Conservation (phyloP, 2,888 invertebrate genomes). For the Hyposoter didymator region DNA sequence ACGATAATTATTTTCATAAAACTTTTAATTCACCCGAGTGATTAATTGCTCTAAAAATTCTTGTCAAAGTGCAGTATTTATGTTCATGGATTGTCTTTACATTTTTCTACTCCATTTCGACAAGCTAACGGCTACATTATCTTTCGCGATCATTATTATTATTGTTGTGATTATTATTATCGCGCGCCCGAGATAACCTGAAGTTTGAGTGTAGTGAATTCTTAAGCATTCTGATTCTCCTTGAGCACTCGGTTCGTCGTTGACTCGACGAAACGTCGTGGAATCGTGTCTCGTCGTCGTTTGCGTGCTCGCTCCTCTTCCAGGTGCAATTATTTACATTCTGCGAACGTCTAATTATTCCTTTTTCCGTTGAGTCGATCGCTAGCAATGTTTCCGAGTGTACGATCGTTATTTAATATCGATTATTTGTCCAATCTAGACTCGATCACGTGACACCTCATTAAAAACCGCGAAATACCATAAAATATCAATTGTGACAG, state of each 20-base stretch:
- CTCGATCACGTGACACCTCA: background rate
- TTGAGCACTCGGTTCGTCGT: conserved; percentile 51
- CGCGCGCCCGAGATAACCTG: conserved; percentile 70
- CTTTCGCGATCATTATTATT: conserved; percentile 56
- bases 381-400: background rate
- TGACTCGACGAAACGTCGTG: conserved; percentile 15
- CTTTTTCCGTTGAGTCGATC: background rate
- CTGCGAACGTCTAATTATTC: background rate
- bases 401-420: background rate
- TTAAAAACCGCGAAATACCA: background rate
- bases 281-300: conserved; percentile 31
- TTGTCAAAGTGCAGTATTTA: background rate
- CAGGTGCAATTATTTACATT: conserved; percentile 15
- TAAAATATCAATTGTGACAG: background rate
- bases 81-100: background rate
- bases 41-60: background rate
- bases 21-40: background rate
- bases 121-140: conserved; percentile 64
- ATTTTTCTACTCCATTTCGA: background rate
- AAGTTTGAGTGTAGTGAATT: conserved; percentile 46
- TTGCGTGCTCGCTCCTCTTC: conserved; percentile 14
- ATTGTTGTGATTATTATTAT: conserved; percentile 67
- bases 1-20: background rate
- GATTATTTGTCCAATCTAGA: background rate
- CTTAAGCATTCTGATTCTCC: conserved; percentile 48